Evolutionary conservation across 1,140 invertebrate species (phyloP).

Genomic region (Drosophila nannoptera): DNA sequence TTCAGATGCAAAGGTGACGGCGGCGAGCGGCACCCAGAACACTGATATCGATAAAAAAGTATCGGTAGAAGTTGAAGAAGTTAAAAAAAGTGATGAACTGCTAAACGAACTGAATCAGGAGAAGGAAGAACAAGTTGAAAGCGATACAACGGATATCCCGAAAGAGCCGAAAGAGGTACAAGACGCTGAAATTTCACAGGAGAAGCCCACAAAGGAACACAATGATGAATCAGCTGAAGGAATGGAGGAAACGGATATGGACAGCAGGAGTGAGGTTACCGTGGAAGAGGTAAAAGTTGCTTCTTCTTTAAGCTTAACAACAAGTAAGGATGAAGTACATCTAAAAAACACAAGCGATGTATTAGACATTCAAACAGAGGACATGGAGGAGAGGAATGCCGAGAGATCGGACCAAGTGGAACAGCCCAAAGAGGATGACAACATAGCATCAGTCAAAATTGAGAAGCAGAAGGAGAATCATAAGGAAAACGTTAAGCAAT

Average conservation of each 20-base stretch:
- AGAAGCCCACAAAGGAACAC: constrained; percentile 16
- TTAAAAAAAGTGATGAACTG: constrained; percentile 11
- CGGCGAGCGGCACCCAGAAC: constrained; percentile 21
- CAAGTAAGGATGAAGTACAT: constrained; percentile 68
- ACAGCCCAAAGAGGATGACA: constrained; percentile 36
- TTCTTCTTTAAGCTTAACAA: constrained; percentile 70
- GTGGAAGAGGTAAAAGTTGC: constrained; percentile 71
- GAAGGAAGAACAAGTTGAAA: constrained; percentile 9
- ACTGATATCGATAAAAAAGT: constrained; percentile 39
- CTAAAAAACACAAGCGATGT: constrained; percentile 75
- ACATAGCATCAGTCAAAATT: constrained; percentile 1
- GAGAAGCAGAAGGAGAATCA: constrained; percentile 63
- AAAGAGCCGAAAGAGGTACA: constrained; percentile 21
- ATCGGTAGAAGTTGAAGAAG: constrained; percentile 21
- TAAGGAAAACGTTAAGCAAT: constrained; percentile 22
- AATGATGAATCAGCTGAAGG: constrained; percentile 14
- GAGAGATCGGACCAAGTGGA: constrained; percentile 36
- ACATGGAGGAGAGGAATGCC: constrained; percentile 55
- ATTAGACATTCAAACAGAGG: constrained; percentile 74
- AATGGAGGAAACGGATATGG: constrained; percentile 6
- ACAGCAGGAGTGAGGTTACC: constrained; percentile 11
- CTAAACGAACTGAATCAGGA: constrained; percentile 1
- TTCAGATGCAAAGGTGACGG: background rate
- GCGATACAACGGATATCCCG: background rate
- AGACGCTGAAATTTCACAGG: constrained; percentile 9